phyloP scores from a whole-genome alignment of 35 echinoderm and acorn worm species.

The Antedon bifida region DNA sequence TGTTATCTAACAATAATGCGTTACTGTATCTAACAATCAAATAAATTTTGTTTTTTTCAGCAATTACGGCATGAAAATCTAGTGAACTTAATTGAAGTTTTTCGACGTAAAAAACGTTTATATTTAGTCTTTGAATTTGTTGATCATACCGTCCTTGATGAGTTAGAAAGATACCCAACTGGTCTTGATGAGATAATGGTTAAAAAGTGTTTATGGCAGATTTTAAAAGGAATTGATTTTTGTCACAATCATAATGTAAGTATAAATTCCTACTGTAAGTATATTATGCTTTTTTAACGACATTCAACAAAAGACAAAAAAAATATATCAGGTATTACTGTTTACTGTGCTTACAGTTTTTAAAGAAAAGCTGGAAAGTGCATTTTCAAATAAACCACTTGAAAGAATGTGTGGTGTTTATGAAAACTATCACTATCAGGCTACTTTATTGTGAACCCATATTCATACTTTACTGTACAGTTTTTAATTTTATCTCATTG shows the following conservation, averaged over 20 bases:
- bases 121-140: slow-evolving; percentile 99
- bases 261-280: background rate
- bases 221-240: slow-evolving; percentile 88
- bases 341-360: no score
- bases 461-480: no score
- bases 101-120: slow-evolving; percentile 85
- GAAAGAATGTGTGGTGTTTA: no score
- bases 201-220: slow-evolving; percentile 88
- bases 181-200: slow-evolving; percentile 77
- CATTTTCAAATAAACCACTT: no score
- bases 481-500: no score
- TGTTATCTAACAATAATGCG: no score
- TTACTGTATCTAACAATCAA: no score
- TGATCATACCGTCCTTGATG: slow-evolving; percentile 94
- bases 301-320: no score
- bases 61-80: slow-evolving; percentile 98
- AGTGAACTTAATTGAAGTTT: slow-evolving; percentile 95
- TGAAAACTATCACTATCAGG: no score
- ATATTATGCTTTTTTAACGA: no score
- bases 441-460: no score
- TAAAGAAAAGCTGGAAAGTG: background rate
- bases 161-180: slow-evolving; percentile 69
- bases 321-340: no score
- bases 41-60: slow-evolving; percentile 22
- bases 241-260: slow-evolving; percentile 97